A percentile compares a stretch with the other conserved stretches of the same genome.
These are phyloP conservation scores for Torymus auratus DNA, from an alignment of 2,888 invertebrate genomes.

Conservation along the genomic window DNA sequence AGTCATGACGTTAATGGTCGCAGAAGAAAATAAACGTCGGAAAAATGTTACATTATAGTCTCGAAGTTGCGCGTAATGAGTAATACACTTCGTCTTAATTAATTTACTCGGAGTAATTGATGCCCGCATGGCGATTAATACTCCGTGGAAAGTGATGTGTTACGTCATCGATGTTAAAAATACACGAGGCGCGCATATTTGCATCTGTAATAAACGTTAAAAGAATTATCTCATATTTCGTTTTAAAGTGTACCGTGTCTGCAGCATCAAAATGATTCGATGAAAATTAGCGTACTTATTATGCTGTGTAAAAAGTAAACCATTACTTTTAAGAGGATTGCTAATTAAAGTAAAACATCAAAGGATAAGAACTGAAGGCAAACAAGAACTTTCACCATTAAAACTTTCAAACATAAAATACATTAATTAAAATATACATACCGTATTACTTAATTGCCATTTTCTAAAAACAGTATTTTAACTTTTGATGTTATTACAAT, in stretches of 20 bases:
- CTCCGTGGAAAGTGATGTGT: constrained; percentile 13
- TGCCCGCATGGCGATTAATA: constrained; percentile 1
- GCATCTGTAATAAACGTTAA: not conserved
- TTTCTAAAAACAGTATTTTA: not conserved
- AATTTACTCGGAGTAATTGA: constrained; percentile 27
- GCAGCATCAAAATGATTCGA: constrained; percentile 5
- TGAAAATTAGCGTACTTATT: constrained; percentile 26
- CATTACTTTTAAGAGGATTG: constrained; percentile 20
- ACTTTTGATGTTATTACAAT: not conserved
- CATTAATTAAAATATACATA: constrained; percentile 36
- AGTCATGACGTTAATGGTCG: constrained; percentile 33
- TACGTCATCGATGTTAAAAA: constrained; percentile 16
- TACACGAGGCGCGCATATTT: not conserved
- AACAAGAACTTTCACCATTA: constrained; percentile 52
- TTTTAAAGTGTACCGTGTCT: too few species aligned
- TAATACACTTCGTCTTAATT: constrained; percentile 33
- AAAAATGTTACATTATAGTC: constrained; percentile 7
- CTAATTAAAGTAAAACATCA: constrained; percentile 44
- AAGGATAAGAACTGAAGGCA: constrained; percentile 25
- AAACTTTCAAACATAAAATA: constrained; percentile 47
- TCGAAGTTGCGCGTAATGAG: constrained; percentile 5
- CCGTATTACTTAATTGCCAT: not conserved
- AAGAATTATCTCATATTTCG: too few species aligned
- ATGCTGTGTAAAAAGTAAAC: constrained; percentile 2
- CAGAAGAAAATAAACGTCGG: constrained; percentile 15